Evolutionary conservation across 2,888 invertebrate genomes (phyloP).

Genomic region (Pandemis corylana): DNA sequence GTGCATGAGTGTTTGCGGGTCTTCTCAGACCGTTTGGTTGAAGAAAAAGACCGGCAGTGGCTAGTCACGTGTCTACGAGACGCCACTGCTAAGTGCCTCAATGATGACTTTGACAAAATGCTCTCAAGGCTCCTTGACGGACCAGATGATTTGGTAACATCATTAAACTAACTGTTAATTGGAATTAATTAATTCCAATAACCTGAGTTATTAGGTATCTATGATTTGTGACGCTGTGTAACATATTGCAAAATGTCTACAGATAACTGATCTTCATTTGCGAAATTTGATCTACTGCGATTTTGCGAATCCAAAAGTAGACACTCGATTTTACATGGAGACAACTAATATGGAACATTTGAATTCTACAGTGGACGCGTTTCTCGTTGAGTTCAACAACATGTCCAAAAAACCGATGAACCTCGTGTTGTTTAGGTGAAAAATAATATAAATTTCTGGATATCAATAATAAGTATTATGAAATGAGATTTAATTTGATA

Average conservation of each 20-base stretch:
- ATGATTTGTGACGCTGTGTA: background rate
- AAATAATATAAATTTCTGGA: background rate
- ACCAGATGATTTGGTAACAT: constrained; percentile 58
- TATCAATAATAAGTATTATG: background rate
- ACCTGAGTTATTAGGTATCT: too few relatives aligned
- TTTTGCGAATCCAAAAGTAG: constrained; percentile 97
- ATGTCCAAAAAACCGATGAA: constrained; percentile 99
- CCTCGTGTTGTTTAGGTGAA: constrained; percentile 93
- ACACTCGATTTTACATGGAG: constrained; percentile 94
- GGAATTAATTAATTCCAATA: background rate
- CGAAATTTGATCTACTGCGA: constrained; percentile 96
- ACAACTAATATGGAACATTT: constrained; percentile 93
- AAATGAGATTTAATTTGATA: background rate
- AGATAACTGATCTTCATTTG: constrained; percentile 92
- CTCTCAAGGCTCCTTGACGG: constrained; percentile 86
- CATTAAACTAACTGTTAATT: background rate
- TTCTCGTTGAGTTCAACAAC: constrained; percentile 95
- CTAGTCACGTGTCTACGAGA: constrained; percentile 89
- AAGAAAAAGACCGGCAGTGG: constrained; percentile 92
- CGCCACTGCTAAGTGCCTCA: constrained; percentile 85
- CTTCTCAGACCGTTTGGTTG: constrained; percentile 96
- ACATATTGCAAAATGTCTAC: constrained; percentile 45
- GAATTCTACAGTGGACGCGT: constrained; percentile 93
- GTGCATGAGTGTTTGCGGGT: constrained; percentile 97
- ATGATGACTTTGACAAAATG: constrained; percentile 88